Evolutionary conservation across 2,113 vertebrate species (phyloP).

Genomic region (Scatophagus argus): DNA sequence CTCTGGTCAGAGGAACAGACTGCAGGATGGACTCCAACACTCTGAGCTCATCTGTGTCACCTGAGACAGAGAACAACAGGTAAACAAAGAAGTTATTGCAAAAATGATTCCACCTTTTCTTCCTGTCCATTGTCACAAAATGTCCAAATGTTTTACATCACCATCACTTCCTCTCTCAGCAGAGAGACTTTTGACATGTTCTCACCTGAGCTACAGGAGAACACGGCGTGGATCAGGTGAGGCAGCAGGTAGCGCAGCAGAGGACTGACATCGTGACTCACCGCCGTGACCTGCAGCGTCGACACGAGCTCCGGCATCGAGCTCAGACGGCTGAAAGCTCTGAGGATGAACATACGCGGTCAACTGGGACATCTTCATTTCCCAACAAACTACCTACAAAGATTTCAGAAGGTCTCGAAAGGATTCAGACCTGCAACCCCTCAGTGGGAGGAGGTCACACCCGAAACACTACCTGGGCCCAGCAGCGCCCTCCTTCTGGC

Average conservation of each 20-base stretch:
- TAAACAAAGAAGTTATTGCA: background rate
- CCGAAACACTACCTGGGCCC: slow-evolving; percentile 86
- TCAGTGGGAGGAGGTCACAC: background rate
- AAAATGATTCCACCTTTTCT: background rate
- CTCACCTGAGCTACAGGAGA: slow-evolving; percentile 73
- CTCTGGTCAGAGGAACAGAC: slow-evolving; percentile 83
- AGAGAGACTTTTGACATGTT: background rate
- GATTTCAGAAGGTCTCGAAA: background rate
- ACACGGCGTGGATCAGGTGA: slow-evolving; percentile 80
- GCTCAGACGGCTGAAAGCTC: slow-evolving; percentile 86
- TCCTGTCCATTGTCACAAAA: background rate
- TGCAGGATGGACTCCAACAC: slow-evolving; percentile 86
- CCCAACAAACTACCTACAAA: background rate
- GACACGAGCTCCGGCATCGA: slow-evolving; percentile 81
- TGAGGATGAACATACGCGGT: slow-evolving; percentile 54
- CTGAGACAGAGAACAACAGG: slow-evolving; percentile 57
- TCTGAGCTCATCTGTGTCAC: slow-evolving; percentile 48
- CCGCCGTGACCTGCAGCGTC: slow-evolving; percentile 85
- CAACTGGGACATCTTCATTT: background rate
- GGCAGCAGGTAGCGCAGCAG: slow-evolving; percentile 91
- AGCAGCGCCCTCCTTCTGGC: slow-evolving; percentile 87
- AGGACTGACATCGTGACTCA: slow-evolving; percentile 86
- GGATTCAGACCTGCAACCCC: background rate
- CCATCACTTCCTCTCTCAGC: no score
- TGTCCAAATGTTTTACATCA: no score